phyloP scores from a whole-genome alignment of 2,888 invertebrate species.

The Leptinotarsa peninsularis region DNA sequence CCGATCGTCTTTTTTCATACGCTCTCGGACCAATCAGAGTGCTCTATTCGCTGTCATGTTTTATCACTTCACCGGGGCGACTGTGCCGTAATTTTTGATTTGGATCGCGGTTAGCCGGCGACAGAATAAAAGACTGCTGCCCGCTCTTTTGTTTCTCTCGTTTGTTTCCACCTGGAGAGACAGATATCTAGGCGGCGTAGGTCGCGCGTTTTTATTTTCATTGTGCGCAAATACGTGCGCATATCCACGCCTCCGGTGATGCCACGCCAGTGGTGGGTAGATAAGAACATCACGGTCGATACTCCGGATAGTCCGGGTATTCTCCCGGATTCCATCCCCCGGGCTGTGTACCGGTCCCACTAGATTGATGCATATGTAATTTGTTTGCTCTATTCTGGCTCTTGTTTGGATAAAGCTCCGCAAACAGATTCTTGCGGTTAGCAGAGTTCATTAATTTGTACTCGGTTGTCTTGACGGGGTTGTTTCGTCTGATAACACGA shows the following conservation, averaged over 20 bases:
- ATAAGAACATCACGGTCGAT: constrained; percentile 64
- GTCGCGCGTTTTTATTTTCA: constrained; percentile 57
- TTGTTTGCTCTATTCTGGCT: constrained; percentile 57
- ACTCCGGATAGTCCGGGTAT: constrained; percentile 60
- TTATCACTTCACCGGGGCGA: constrained; percentile 66
- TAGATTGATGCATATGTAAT: constrained; percentile 62
- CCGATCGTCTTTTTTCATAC: constrained; percentile 63
- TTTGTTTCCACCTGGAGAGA: constrained; percentile 48
- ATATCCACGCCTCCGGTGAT: constrained; percentile 56
- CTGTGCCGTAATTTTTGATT: constrained; percentile 65
- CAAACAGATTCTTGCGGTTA: constrained; percentile 55
- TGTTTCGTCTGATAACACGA: constrained; percentile 38
- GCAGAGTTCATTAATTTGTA: constrained; percentile 52
- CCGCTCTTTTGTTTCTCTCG: constrained; percentile 51
- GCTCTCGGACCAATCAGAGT: constrained; percentile 64
- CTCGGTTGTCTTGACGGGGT: constrained; percentile 43
- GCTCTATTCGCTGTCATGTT: constrained; percentile 66
- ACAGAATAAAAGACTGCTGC: constrained; percentile 52
- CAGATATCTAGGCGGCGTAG: constrained; percentile 50
- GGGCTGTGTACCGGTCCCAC: constrained; percentile 55
- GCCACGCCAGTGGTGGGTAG: constrained; percentile 62
- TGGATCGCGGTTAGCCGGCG: constrained; percentile 58
- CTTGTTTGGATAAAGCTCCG: constrained; percentile 50
- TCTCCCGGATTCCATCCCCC: constrained; percentile 58
- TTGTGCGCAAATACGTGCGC: constrained; percentile 60